Evolutionary conservation across 2,113 vertebrate genomes (phyloP), one percentile per base, ranked within the genome.

Genomic region (Phaethornis superciliosus): DNA sequence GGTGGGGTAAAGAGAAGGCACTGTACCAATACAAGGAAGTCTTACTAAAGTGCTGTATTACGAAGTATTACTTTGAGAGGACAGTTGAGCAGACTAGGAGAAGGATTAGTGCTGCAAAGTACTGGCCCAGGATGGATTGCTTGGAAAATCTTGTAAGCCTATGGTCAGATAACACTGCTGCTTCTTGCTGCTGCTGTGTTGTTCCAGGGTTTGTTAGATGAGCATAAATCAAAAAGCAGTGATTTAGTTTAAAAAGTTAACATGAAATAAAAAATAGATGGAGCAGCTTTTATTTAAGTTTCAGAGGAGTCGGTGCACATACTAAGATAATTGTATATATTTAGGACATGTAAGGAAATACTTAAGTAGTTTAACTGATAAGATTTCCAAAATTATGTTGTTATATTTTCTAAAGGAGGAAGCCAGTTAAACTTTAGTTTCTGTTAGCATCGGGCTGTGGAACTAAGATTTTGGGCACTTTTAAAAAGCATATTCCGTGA

Each of bases 51-150:
- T 64, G 79, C 64, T 84, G 90, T 88, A 88, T 40, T 40, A 40
- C 40, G 62, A 95, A 96, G 90, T 85, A 24, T 85, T 95, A 72
- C 86, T 88, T 77, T 24, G 93, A 42, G 70, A 87, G 74, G 89
- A 44, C 78, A 56, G 88, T 54, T 62, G 64, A 51, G 30, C 75
- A 64, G 93, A 49, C 71, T 74, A n/a, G 89, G 47, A 62, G 88
- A 5, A 15, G 94, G 89, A 95, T 97, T 91, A 94, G 42, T 8
- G 59, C 91, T 70, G 89, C 67, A 26, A 89, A 82, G 78, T 88
- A 68, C 87, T 2, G 27, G 80, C 74, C 94, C 70, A 44, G 85
- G 58, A 72, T 21, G 81, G 62, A 85, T 82, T 93, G 88, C 89
- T 54, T 35, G 80, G 82, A 15, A 94, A 96, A 95, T 83, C 89